A percentile compares a stretch with the other conserved stretches of the same genome.
Evolutionary conservation across 2,888 invertebrate genomes (phyloP).

Genomic region (Drosophila neotestacea): DNA sequence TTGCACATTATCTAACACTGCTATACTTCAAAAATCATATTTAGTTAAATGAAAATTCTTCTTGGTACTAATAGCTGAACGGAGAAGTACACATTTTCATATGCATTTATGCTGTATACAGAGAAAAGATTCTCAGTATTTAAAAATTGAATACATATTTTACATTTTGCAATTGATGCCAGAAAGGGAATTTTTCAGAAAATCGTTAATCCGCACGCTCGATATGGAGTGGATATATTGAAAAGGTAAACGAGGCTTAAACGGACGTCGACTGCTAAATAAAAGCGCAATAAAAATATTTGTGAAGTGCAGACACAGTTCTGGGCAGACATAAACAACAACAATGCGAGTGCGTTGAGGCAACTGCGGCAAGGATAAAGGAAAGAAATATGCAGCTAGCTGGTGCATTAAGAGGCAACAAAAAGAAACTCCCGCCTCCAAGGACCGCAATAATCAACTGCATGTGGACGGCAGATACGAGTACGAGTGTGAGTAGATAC

Average conservation of each 20-base stretch:
- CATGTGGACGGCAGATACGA: slow-evolving; percentile 21
- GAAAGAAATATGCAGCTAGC: slow-evolving; percentile 51
- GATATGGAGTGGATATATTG: slow-evolving; percentile 56
- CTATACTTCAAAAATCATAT: no score
- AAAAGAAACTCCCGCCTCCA: slow-evolving; percentile 31
- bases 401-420: slow-evolving; percentile 44
- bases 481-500: neutral
- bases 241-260: slow-evolving; percentile 64
- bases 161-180: neutral
- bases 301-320: slow-evolving; percentile 43
- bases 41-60: no score
- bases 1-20: no score
- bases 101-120: no score
- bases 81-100: no score
- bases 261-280: slow-evolving; percentile 56
- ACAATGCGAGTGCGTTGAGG: slow-evolving; percentile 18
- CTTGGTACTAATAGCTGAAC: no score
- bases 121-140: neutral
- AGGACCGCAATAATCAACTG: slow-evolving; percentile 67
- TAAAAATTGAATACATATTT: slow-evolving; percentile 15
- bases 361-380: slow-evolving; percentile 21
- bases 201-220: slow-evolving; percentile 6
- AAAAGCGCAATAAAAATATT: slow-evolving; percentile 75
- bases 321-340: slow-evolving; percentile 45
- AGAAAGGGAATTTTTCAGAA: neutral